phyloP scores from a whole-genome alignment of 2,888 invertebrate species.

The Perithous albicinctus region DNA sequence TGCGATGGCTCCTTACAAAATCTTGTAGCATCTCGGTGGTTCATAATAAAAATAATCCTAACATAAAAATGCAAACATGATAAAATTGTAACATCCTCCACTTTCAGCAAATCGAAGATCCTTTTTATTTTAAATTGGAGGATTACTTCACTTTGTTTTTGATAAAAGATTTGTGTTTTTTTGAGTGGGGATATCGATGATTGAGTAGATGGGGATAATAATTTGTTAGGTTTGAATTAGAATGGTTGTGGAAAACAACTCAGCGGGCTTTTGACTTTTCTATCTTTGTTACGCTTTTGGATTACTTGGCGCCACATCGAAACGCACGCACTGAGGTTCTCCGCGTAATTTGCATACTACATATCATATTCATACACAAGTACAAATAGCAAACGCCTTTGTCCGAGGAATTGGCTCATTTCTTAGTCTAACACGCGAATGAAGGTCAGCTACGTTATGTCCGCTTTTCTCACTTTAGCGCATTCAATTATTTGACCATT shows the following conservation, averaged over 20 bases:
- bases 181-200: too few relatives aligned
- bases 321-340: slow-evolving; percentile 10
- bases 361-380: slow-evolving; percentile 21
- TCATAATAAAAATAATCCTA: too few relatives aligned
- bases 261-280: not conserved
- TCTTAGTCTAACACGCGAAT: slow-evolving; percentile 1
- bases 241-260: not conserved
- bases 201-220: too few relatives aligned
- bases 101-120: not conserved
- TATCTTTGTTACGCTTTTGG: not conserved
- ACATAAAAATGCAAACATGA: not conserved
- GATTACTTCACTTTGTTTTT: too few relatives aligned
- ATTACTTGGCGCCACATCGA: slow-evolving; percentile 42
- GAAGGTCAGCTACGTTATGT: slow-evolving; percentile 26
- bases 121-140: not conserved
- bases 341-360: slow-evolving; percentile 29
- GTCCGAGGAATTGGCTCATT: slow-evolving; percentile 18
- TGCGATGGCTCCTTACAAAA: too few relatives aligned
- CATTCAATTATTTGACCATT: slow-evolving; percentile 41
- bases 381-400: slow-evolving; percentile 5
- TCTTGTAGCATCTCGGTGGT: too few relatives aligned
- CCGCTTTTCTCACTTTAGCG: slow-evolving; percentile 5
- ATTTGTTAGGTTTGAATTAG: too few relatives aligned
- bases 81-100: not conserved
- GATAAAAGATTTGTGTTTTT: too few relatives aligned